Conservation (phyloP, 2,888 invertebrate species). For the Lordiphosa fenestrarum region DNA sequence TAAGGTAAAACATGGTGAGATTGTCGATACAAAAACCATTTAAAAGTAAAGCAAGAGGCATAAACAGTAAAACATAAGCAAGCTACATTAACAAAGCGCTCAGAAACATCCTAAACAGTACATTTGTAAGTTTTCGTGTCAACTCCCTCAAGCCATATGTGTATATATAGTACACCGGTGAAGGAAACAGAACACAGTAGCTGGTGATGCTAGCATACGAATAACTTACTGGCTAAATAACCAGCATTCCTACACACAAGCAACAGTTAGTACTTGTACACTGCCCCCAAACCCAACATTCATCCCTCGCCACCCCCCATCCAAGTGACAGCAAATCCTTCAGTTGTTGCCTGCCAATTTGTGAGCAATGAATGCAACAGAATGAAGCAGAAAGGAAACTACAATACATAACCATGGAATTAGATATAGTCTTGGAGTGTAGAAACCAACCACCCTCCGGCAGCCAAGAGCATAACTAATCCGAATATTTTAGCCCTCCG, state of each 20-base stretch:
- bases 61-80: too few species aligned
- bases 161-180: not conserved
- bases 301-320: not conserved
- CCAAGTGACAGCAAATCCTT: conserved; percentile 6
- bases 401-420: conserved; percentile 71
- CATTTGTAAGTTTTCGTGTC: too few species aligned
- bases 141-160: not conserved
- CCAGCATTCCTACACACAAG: conserved; percentile 17
- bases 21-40: too few species aligned
- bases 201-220: conserved; percentile 3
- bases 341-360: conserved; percentile 58
- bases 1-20: too few species aligned
- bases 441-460: conserved; percentile 7
- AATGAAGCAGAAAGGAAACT: conserved; percentile 55
- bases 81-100: too few species aligned
- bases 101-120: conserved; percentile 27
- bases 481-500: conserved; percentile 50
- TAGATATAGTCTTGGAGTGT: conserved; percentile 43
- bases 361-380: conserved; percentile 66
- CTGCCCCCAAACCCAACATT: not conserved
- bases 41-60: too few species aligned
- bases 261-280: conserved; percentile 22
- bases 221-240: conserved; percentile 12
- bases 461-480: conserved; percentile 67
- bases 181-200: conserved; percentile 1